Evolutionary conservation across 2,113 vertebrate genomes (phyloP).

Genomic region (Sterrhoptilus dennistouni): DNA sequence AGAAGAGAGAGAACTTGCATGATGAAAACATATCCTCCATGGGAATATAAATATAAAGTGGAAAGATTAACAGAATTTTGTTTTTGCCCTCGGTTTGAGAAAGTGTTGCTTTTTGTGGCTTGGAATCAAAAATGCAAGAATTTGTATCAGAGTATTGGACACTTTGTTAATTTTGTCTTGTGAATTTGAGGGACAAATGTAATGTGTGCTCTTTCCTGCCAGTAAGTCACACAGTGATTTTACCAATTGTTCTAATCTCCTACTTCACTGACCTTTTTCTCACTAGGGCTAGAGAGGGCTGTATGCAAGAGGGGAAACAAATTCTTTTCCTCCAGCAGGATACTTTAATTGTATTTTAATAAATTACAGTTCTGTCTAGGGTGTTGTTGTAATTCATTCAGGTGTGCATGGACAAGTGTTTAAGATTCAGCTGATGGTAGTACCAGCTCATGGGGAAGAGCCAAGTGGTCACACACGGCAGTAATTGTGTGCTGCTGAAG

Average conservation of each 20-base stretch:
- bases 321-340: neutral
- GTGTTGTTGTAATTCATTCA: neutral
- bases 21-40: neutral
- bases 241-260: neutral
- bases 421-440: neutral
- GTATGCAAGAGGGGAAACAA: neutral
- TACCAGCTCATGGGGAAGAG: neutral
- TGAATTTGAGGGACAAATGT: neutral
- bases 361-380: neutral
- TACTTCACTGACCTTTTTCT: neutral
- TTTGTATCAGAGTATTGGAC: neutral
- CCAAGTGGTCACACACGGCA: neutral
- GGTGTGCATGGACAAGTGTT: neutral
- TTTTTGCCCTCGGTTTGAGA: neutral
- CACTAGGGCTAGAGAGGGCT: neutral
- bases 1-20: neutral
- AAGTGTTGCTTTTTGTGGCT: neutral
- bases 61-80: neutral
- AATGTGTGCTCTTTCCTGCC: neutral
- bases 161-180: neutral
- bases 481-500: neutral
- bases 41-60: neutral
- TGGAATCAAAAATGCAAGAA: neutral
- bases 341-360: neutral
- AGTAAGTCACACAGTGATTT: neutral